Evolutionary conservation across 2,888 invertebrate species (phyloP), one percentile per base, ranked within the genome.

Genomic region (Cancer borealis): DNA sequence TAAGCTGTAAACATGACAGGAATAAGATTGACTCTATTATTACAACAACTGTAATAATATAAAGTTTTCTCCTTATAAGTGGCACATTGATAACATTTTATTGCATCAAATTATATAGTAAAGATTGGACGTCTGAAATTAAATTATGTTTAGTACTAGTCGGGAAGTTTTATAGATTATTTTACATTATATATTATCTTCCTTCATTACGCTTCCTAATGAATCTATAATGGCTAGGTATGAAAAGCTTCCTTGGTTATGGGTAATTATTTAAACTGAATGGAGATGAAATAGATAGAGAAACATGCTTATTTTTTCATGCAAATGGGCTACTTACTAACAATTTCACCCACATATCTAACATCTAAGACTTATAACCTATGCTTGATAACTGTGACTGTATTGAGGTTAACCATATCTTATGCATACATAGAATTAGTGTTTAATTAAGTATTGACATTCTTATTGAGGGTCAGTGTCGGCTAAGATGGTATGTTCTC

Each of bases 401-500:
- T 73, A 12, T 39, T 84, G 30, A 92, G 26, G 17, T 21, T 26
- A 47, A 30, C 60, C 60, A 21, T 49, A 3, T 60, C 21, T 66
- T 66, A n/a, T 46, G 47, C 47, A 60, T 79, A 47, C 47, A 60
- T 79, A 47, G 79, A n/a, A 10, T n/a, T 73, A 66, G 73, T 73
- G 3, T 79, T 79, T 39, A 39, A 39, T 39, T 73, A 91, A 47
- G 91, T 46, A 46, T 30, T 90, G 12, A 26, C 49, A 89, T 21
- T 45, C 12, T 3, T 91, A 91, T 45, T 60, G n/a, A 47, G 30
- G 10, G 21, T 91, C 54, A 91, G 91, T 79, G 45, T 6, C 47
- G 79, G 87, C 92, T 90, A 93, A 91, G 90, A 93, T 49, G 79
- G 90, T 84, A 46, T 93, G 46, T 87, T 93, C 66, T 87, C 91